phyloP scores from a whole-genome alignment of 2,797 vertebrate species.

The Rhadinocentrus ornatus region DNA sequence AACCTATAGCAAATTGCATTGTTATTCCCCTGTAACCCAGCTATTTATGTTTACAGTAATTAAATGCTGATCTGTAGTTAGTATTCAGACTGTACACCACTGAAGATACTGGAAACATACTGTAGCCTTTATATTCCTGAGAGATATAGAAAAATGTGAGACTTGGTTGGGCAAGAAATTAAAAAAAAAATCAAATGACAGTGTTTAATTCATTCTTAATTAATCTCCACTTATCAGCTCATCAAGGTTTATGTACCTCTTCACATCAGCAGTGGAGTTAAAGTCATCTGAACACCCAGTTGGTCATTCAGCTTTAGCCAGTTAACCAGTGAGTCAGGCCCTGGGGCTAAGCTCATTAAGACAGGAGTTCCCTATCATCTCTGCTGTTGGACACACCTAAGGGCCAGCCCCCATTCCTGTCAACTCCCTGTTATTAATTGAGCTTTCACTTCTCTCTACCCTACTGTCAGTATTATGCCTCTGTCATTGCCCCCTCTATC shows the following conservation, averaged over 20 bases:
- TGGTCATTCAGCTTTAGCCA: constrained; percentile 65
- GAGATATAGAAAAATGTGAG: constrained; percentile 41
- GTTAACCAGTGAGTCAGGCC: constrained; percentile 67
- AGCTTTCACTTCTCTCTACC: constrained; percentile 87
- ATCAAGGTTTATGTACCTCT: constrained; percentile 19
- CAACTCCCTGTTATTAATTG: constrained; percentile 90
- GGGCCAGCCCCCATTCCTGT: constrained; percentile 84
- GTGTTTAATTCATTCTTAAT: constrained; percentile 38
- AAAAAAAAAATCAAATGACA: constrained; percentile 23
- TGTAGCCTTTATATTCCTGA: constrained; percentile 42
- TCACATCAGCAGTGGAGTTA: constrained; percentile 21
- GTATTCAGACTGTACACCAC: constrained; percentile 44
- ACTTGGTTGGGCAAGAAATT: not conserved
- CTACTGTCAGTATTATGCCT: constrained; percentile 87
- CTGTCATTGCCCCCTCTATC: constrained; percentile 66
- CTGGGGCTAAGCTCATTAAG: constrained; percentile 82
- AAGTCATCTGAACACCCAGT: constrained; percentile 48
- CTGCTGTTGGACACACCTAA: constrained; percentile 87
- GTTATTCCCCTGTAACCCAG: constrained; percentile 61
- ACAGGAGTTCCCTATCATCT: constrained; percentile 85
- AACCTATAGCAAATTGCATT: constrained; percentile 48
- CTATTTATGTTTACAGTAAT: constrained; percentile 63
- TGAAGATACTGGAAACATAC: constrained; percentile 59
- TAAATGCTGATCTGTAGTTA: constrained; percentile 69
- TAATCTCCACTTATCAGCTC: constrained; percentile 50